Percentiles rank a stretch among this genome's conserved stretches.
Evolutionary conservation across 2,113 vertebrate species (phyloP).

Genomic region (Oxyruncus cristatus): DNA sequence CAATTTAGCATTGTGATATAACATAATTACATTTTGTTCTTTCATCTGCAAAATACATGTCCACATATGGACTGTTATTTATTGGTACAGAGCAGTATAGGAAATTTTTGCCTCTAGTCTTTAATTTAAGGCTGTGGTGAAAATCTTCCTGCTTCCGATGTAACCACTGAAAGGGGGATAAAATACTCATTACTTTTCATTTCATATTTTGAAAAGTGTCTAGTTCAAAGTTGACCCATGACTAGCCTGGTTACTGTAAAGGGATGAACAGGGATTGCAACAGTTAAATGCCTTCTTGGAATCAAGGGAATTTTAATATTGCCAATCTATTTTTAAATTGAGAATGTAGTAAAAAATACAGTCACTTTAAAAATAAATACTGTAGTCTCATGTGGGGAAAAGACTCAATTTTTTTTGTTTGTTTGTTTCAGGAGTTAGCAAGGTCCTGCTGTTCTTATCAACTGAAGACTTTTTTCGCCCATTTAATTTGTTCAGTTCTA

Average conservation of each 20-base stretch:
- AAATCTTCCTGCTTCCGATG: not conserved
- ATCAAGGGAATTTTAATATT: not conserved
- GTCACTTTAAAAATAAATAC: not conserved
- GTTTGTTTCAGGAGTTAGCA: not conserved
- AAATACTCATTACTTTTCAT: not conserved
- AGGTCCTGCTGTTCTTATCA: not conserved
- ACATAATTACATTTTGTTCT: not conserved
- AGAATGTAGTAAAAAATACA: not conserved
- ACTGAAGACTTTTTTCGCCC: not conserved
- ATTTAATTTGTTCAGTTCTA: not conserved
- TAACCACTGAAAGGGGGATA: not conserved
- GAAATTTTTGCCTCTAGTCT: not conserved
- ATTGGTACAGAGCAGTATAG: not conserved
- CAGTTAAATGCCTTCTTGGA: not conserved
- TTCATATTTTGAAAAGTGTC: not conserved
- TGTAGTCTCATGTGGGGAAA: not conserved
- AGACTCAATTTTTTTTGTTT: not conserved
- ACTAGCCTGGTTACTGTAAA: not conserved
- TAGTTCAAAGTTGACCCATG: not conserved
- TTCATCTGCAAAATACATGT: not conserved
- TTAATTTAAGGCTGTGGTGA: not conserved
- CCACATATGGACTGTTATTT: not conserved
- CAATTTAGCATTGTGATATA: not conserved
- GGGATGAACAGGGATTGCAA: not conserved
- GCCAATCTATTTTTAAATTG: not conserved